A percentile compares a stretch with the other conserved stretches of the same genome.
phyloP scores from a whole-genome alignment of 1,140 invertebrate species.

The Pomacea maculata region DNA sequence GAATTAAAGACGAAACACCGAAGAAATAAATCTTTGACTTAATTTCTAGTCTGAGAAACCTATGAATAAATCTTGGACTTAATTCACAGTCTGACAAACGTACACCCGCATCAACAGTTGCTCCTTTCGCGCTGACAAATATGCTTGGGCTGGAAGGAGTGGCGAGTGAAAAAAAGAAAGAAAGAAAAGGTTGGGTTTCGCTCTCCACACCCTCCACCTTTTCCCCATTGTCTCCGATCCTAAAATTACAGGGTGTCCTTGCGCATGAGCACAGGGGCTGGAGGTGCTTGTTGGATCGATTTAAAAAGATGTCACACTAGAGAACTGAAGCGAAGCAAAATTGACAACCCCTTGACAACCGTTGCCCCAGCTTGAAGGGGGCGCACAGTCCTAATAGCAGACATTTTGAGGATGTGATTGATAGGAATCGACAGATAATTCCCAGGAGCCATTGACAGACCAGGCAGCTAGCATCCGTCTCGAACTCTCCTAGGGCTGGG shows the following conservation, averaged over 20 bases:
- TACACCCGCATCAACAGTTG: too few species aligned
- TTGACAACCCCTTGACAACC: neutral
- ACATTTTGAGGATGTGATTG: slow-evolving; percentile 1
- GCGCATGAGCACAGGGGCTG: neutral
- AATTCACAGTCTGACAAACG: too few species aligned
- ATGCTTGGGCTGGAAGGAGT: too few species aligned
- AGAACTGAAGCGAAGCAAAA: slow-evolving; percentile 2
- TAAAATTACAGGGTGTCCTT: slow-evolving; percentile 1
- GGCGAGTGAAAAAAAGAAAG: too few species aligned
- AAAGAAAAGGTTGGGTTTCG: neutral
- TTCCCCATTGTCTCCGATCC: neutral
- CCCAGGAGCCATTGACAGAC: neutral
- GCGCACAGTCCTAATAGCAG: neutral
- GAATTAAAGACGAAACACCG: too few species aligned
- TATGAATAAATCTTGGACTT: too few species aligned
- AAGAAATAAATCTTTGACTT: too few species aligned
- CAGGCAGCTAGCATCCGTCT: neutral
- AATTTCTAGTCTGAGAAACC: too few species aligned
- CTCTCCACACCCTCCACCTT: neutral
- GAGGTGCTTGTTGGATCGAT: neutral
- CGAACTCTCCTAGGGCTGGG: neutral
- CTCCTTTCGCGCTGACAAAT: too few species aligned
- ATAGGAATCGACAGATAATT: neutral
- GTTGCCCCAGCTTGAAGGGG: neutral
- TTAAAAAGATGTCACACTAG: slow-evolving; percentile 4